phyloP scores from a whole-genome alignment of 2,113 vertebrate species.

The Fulmarus glacialis region DNA sequence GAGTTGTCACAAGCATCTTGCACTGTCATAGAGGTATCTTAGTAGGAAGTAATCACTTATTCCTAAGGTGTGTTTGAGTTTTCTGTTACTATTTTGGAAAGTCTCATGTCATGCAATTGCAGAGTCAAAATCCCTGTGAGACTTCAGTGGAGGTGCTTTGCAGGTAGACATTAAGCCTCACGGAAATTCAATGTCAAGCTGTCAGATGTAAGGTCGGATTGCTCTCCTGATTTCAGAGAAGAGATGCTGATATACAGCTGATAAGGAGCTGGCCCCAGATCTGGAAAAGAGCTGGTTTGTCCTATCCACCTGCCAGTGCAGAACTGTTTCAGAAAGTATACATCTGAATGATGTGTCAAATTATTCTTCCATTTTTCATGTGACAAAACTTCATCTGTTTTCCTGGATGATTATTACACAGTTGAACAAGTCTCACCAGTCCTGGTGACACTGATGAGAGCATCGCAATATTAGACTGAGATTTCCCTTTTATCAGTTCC shows the following conservation, averaged over 20 bases:
- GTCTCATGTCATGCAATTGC: not conserved
- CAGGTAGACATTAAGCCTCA: not conserved
- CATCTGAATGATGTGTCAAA: not conserved
- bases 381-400: slow-evolving; percentile 10
- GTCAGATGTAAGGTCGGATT: not conserved
- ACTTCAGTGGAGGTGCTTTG: not conserved
- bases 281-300: not conserved
- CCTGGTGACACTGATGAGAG: not conserved
- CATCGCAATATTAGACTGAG: not conserved
- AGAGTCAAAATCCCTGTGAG: not conserved
- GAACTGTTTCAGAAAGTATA: not conserved
- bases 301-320: not conserved
- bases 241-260: not conserved
- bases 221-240: not conserved
- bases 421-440: not conserved
- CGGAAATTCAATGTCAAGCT: not conserved
- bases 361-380: not conserved
- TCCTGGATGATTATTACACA: not conserved
- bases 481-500: not conserved
- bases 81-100: not conserved
- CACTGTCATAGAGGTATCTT: not conserved
- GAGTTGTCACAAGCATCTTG: not conserved
- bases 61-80: not conserved
- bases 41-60: not conserved
- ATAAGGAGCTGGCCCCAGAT: not conserved